Base-by-base conservation (phyloP, 2,888 invertebrate species). In the Teleogryllus oceanicus region DNA sequence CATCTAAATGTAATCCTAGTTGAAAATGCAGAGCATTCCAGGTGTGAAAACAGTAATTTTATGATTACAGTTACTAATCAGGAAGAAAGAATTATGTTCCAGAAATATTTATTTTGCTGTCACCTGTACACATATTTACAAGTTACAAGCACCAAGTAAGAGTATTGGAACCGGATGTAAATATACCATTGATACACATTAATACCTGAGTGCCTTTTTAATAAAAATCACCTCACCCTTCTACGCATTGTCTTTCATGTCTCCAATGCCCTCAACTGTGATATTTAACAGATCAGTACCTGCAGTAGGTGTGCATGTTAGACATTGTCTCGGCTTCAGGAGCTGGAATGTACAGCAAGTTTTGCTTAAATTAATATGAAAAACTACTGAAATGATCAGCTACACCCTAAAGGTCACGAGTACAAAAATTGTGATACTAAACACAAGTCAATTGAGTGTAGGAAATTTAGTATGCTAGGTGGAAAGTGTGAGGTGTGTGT, bases 1-100 rank as follows among this genome's bases (percentile, higher is more conserved):
- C 84, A n/a, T n/a, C 49, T 78, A 84, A 86, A 78, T 88, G 87
- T 83, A 87, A 87, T 83, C 86, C 86, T 16, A 88, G 87, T 62
- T 82, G 79, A 81, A 77, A 20, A 20, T 75, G 13, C n/a, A 62
- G n/a, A 18, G 5, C n/a, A 62, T 62, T 62, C 16, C 62, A 62
- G 37, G 37, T 37, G 37, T 37, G 37, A 37, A 8, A 37, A 37
- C 3, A 37, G 37, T 37, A 37, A 37, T 37, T 37, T 37, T 8
- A 37, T 4, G 8, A 37, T 62, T 62, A 62, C 13, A 13, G 16
- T 18, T 18, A 62, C 62, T 18, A 62, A 62, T 5, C 16, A 13
- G 8, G 62, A 18, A 62, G 8, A 62, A 62, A 62, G 8, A 13
- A 18, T 62, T 62, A 18, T n/a, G 13, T 62, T 62, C 62, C 13